These are phyloP conservation scores for Parasteatoda lunata DNA, from an alignment of 2,888 invertebrate species.

Conservation along the genomic window DNA sequence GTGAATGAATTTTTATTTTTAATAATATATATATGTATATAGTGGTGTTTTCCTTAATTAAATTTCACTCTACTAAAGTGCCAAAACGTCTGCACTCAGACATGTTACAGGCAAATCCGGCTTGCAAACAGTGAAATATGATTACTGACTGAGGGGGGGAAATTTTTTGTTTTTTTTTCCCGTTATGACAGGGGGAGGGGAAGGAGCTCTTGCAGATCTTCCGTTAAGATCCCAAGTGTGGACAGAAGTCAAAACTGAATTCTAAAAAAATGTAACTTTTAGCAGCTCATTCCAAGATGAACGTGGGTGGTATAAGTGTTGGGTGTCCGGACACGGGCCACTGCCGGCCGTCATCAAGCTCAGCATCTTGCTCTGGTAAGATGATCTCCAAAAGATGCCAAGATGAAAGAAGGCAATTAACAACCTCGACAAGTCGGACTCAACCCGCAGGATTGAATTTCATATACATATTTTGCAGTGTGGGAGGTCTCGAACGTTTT, in stretches of 20 bases:
- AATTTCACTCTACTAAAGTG: too few species aligned
- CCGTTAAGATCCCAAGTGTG: slow-evolving; percentile 31
- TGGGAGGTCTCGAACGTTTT: slow-evolving; percentile 55
- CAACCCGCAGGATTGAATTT: slow-evolving; percentile 36
- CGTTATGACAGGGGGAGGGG: background rate
- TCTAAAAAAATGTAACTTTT: slow-evolving; percentile 18
- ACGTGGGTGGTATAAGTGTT: slow-evolving; percentile 61
- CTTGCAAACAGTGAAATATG: slow-evolving; percentile 10
- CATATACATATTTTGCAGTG: slow-evolving; percentile 36
- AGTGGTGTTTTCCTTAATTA: too few species aligned
- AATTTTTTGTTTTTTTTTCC: too few species aligned
- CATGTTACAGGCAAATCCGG: background rate
- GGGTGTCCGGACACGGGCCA: slow-evolving; percentile 61
- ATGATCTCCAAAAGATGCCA: slow-evolving; percentile 49
- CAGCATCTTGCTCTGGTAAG: slow-evolving; percentile 53
- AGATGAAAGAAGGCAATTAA: slow-evolving; percentile 67
- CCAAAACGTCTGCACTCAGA: too few species aligned
- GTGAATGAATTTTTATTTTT: too few species aligned
- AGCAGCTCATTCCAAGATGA: slow-evolving; percentile 27
- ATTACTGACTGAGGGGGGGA: background rate
- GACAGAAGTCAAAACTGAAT: slow-evolving; percentile 46
- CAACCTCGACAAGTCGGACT: slow-evolving; percentile 53
- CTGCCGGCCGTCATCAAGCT: slow-evolving; percentile 61
- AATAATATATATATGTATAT: too few species aligned
- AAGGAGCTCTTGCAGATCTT: background rate